A percentile compares a stretch with the other conserved stretches of the same genome.
These are phyloP conservation scores for Halichondria panicea DNA, from an alignment of 37 sponge, comb jelly and placozoan genomes.

Conservation along the genomic window DNA sequence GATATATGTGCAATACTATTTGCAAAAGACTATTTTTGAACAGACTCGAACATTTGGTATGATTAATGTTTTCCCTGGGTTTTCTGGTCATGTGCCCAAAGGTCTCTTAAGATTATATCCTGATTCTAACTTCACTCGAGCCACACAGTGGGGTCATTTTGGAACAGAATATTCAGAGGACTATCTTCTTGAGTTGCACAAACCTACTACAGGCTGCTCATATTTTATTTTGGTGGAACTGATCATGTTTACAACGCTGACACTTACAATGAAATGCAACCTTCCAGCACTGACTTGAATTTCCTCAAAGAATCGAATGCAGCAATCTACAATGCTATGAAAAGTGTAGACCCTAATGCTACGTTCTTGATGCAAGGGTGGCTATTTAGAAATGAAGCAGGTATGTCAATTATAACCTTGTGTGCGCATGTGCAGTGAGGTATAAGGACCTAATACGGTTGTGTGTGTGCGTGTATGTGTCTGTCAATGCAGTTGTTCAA, in stretches of 20 bases:
- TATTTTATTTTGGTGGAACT: constrained; percentile 47
- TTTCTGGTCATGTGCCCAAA: constrained; percentile 68
- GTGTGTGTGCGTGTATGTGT: too few species aligned
- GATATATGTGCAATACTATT: constrained; percentile 31
- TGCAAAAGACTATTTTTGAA: constrained; percentile 49
- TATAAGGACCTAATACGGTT: too few species aligned
- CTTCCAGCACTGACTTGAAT: constrained; percentile 22
- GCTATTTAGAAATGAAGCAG: constrained; percentile 35
- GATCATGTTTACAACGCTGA: constrained; percentile 66
- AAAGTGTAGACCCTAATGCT: constrained; percentile 42
- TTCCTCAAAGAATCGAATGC: constrained; percentile 48
- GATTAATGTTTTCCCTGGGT: constrained; percentile 70
- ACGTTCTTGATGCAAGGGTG: constrained; percentile 79
- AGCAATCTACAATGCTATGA: constrained; percentile 54
- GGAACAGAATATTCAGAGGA: constrained; percentile 51
- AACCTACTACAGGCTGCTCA: constrained; percentile 44
- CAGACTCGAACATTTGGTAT: constrained; percentile 53
- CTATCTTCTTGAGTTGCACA: constrained; percentile 48
- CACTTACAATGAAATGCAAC: constrained; percentile 71
- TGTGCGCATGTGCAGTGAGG: neutral
- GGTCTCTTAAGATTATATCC: constrained; percentile 42
- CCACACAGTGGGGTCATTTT: constrained; percentile 35
- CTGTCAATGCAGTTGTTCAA: too few species aligned
- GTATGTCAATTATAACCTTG: neutral
- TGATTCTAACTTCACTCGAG: constrained; percentile 18